A percentile compares a stretch with the other conserved stretches of the same genome.
phyloP scores from a whole-genome alignment of 2,888 invertebrate genomes.

The Microctonus aethiopoides region DNA sequence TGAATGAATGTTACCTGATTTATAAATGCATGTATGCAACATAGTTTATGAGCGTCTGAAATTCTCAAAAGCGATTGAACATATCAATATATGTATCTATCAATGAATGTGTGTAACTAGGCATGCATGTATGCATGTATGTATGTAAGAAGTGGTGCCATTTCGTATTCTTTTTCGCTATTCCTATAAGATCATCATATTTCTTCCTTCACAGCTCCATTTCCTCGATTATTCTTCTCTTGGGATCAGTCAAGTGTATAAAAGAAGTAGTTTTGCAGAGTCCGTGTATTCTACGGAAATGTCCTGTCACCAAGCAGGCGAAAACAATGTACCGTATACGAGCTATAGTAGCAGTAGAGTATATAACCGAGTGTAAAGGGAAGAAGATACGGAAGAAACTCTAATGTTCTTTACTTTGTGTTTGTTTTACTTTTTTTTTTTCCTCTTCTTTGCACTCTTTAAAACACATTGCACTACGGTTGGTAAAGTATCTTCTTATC shows the following conservation, averaged over 20 bases:
- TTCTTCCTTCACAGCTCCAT: neutral
- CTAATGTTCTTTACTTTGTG: neutral
- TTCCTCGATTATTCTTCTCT: constrained; percentile 36
- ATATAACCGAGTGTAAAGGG: neutral
- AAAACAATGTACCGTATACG: constrained; percentile 54
- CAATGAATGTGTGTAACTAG: too few species aligned
- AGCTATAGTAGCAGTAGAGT: neutral
- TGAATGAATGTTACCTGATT: neutral
- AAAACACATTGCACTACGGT: neutral
- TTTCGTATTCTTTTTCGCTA: constrained; percentile 17
- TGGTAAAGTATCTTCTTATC: too few species aligned
- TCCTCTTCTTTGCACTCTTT: neutral
- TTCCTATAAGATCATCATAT: neutral
- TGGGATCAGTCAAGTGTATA: constrained; percentile 37
- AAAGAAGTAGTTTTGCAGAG: constrained; percentile 30
- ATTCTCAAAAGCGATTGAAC: constrained; percentile 15
- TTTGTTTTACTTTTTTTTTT: neutral
- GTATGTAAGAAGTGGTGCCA: neutral
- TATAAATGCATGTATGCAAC: neutral
- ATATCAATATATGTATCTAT: constrained; percentile 9
- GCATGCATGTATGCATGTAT: too few species aligned
- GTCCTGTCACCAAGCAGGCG: constrained; percentile 50
- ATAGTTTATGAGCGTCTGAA: constrained; percentile 5
- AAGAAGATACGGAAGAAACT: neutral
- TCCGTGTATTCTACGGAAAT: constrained; percentile 43